phyloP scores from a whole-genome alignment of 2,797 vertebrate genomes.

The Gastrophryne carolinensis region DNA sequence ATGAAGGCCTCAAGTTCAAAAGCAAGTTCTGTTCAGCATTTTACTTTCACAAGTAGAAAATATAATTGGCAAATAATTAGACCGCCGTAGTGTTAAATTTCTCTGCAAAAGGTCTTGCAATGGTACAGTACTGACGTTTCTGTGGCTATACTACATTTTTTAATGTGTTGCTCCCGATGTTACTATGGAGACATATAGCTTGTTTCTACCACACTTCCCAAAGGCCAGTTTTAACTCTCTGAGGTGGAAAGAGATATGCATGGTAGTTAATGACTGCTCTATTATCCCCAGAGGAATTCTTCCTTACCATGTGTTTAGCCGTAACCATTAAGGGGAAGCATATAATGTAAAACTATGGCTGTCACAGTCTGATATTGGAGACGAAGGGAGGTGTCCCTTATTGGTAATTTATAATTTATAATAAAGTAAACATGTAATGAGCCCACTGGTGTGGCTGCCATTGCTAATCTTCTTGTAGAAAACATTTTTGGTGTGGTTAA shows the following conservation, averaged over 20 bases:
- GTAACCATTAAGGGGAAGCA: background rate
- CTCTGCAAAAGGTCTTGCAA: slow-evolving; percentile 7
- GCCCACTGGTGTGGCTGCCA: no score
- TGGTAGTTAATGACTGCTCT: background rate
- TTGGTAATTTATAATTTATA: no score
- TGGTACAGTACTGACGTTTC: background rate
- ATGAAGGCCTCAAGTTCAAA: slow-evolving; percentile 14
- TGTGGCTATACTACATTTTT: background rate
- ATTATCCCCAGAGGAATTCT: background rate
- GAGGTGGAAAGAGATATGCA: slow-evolving; percentile 7
- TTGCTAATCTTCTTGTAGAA: no score
- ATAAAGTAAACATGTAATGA: no score
- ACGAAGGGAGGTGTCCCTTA: no score
- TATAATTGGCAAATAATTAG: slow-evolving; percentile 32
- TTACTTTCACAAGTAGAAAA: slow-evolving; percentile 1
- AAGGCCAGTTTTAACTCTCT: slow-evolving; percentile 8
- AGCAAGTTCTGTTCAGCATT: slow-evolving; percentile 1
- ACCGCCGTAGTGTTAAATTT: background rate
- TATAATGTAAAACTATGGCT: background rate
- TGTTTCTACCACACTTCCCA: slow-evolving; percentile 26
- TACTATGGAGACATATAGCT: slow-evolving; percentile 31
- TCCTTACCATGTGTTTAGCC: background rate
- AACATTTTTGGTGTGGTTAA: no score
- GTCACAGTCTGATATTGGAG: background rate
- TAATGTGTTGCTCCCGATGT: slow-evolving; percentile 23